phyloP scores from a whole-genome alignment of 2,797 vertebrate species.

The Chelon labrosus region DNA sequence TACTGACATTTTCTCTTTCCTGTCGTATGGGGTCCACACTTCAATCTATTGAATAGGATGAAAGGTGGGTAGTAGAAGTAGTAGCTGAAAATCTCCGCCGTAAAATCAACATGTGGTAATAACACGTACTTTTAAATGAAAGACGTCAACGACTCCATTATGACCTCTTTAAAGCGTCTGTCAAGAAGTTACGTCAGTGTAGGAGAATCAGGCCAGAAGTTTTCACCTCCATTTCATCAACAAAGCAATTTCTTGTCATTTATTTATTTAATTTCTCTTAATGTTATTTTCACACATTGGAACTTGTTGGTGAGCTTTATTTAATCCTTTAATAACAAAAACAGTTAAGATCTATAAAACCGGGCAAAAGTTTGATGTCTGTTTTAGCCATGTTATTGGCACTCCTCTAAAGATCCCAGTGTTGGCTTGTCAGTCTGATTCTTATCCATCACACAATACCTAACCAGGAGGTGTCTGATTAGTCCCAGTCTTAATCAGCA shows the following conservation, averaged over 20 bases:
- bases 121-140: slow-evolving; percentile 2
- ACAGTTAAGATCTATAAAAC: not conserved
- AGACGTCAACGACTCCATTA: not conserved
- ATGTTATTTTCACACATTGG: not conserved
- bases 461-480: not conserved
- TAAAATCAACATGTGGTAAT: not conserved
- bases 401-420: too few relatives aligned
- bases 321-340: not conserved
- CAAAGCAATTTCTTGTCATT: not conserved
- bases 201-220: not conserved
- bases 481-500: too few relatives aligned
- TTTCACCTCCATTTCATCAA: not conserved
- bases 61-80: slow-evolving; percentile 24
- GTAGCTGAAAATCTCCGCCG: slow-evolving; percentile 11
- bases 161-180: not conserved
- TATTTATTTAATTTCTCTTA: not conserved
- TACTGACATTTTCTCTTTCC: slow-evolving; percentile 22
- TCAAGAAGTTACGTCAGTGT: not conserved
- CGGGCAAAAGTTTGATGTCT: not conserved
- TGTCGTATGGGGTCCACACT: slow-evolving; percentile 12
- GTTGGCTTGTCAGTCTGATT: too few relatives aligned
- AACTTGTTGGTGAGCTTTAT: not conserved
- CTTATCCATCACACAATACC: too few relatives aligned
- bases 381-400: too few relatives aligned
- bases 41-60: slow-evolving; percentile 22